Evolutionary conservation across 1,140 invertebrate species (phyloP).

Genomic region (Brachionus angularis): DNA sequence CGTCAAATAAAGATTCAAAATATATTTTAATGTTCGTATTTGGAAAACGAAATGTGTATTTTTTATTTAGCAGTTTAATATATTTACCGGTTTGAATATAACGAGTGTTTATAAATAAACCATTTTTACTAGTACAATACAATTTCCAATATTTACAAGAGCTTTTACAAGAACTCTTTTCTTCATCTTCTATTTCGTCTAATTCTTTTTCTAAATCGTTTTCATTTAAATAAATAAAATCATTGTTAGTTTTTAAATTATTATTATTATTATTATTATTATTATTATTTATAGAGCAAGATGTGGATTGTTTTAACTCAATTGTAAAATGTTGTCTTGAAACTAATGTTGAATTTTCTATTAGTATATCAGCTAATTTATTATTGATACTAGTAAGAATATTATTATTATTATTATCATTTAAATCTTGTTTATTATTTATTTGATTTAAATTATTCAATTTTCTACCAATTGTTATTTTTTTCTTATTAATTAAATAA

Average conservation of each 20-base stretch:
- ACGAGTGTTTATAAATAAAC: slow-evolving; percentile 26
- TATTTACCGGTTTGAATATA: slow-evolving; percentile 21
- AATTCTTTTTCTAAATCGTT: too few species aligned
- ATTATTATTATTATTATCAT: too few species aligned
- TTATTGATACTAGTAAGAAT: too few species aligned
- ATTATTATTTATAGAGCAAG: too few species aligned
- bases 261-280: too few species aligned
- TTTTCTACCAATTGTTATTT: not conserved
- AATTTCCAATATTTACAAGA: slow-evolving; percentile 21
- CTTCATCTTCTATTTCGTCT: not conserved
- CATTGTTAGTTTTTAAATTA: too few species aligned
- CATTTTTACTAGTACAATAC: slow-evolving; percentile 39
- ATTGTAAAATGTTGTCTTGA: slow-evolving; percentile 33
- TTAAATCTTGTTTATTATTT: too few species aligned
- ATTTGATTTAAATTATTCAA: too few species aligned
- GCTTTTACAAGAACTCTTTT: not conserved
- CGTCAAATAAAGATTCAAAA: slow-evolving; percentile 10
- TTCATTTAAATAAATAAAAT: too few species aligned
- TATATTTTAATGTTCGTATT: slow-evolving; percentile 35
- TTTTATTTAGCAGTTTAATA: not conserved
- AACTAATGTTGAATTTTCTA: slow-evolving; percentile 38
- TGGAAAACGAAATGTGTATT: slow-evolving; percentile 39
- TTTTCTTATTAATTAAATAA: slow-evolving; percentile 29
- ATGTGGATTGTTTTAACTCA: not conserved
- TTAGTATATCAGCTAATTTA: slow-evolving; percentile 17